Evolutionary conservation across 35 echinoderm and acorn worm genomes (phyloP).

Genomic region (Patiria miniata): DNA sequence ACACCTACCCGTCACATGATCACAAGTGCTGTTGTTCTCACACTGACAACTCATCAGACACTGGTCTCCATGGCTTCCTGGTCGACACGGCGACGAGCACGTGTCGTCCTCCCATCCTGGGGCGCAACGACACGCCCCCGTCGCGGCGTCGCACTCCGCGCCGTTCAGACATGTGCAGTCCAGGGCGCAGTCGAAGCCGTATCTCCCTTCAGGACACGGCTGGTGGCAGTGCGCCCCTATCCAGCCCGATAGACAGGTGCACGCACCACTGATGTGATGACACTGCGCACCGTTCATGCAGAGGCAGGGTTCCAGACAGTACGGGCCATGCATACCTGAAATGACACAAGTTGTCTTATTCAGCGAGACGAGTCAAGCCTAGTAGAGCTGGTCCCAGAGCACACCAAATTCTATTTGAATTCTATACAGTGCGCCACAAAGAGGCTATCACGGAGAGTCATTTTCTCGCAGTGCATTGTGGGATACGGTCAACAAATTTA

Average conservation of each 20-base stretch:
- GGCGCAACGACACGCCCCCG: slow-evolving; percentile 64
- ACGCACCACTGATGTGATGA: slow-evolving; percentile 60
- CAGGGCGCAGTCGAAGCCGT: slow-evolving; percentile 57
- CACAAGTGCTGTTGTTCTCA: slow-evolving; percentile 27
- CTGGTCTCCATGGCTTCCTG: slow-evolving; percentile 31
- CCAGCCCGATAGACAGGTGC: slow-evolving; percentile 70
- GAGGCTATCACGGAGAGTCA: too few relatives aligned
- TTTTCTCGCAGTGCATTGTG: too few relatives aligned
- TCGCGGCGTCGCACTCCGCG: slow-evolving; percentile 21
- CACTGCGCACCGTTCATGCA: slow-evolving; percentile 83
- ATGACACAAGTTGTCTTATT: too few relatives aligned
- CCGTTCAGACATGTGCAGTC: slow-evolving; percentile 77
- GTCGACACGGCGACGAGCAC: slow-evolving; percentile 38
- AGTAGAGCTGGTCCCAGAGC: too few relatives aligned
- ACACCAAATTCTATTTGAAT: too few relatives aligned
- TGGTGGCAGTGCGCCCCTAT: slow-evolving; percentile 57
- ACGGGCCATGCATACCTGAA: slow-evolving; percentile 54
- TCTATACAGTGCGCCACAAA: too few relatives aligned
- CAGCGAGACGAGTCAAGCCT: too few relatives aligned
- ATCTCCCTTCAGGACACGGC: slow-evolving; percentile 51
- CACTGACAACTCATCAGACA: slow-evolving; percentile 38
- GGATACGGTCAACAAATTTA: too few relatives aligned
- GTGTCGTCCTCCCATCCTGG: slow-evolving; percentile 58
- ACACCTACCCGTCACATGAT: slow-evolving; percentile 54
- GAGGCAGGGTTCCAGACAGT: slow-evolving; percentile 50